A percentile compares a stretch with the other conserved stretches of the same genome.
Evolutionary conservation across 1,140 invertebrate species (phyloP).

Genomic region (Helicoverpa armigera): DNA sequence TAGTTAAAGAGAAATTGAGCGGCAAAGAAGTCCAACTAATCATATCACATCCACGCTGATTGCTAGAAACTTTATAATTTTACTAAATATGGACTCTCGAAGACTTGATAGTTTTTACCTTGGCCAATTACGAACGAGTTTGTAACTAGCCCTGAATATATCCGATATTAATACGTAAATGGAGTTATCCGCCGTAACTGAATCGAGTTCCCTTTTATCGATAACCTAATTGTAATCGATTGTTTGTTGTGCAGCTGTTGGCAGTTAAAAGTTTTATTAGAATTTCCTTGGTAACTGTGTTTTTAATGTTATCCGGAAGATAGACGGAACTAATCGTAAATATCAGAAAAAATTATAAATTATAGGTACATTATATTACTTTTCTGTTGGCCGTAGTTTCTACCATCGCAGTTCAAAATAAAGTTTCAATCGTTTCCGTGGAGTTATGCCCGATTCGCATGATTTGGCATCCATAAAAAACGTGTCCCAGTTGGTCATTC

Average conservation of each 20-base stretch:
- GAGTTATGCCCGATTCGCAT: too few relatives aligned
- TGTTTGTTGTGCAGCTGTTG: neutral
- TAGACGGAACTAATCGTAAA: too few relatives aligned
- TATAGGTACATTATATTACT: too few relatives aligned
- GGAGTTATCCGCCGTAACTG: slow-evolving; percentile 12
- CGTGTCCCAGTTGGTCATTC: too few relatives aligned
- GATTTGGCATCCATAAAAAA: too few relatives aligned
- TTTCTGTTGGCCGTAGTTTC: too few relatives aligned
- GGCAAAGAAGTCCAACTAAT: slow-evolving; percentile 29
- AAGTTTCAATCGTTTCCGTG: too few relatives aligned
- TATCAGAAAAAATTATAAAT: too few relatives aligned
- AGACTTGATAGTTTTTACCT: slow-evolving; percentile 1
- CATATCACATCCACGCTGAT: slow-evolving; percentile 10
- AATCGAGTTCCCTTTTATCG: neutral
- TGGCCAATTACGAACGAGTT: slow-evolving; percentile 34
- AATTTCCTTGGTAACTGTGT: too few relatives aligned
- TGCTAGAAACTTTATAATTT: slow-evolving; percentile 36
- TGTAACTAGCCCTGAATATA: slow-evolving; percentile 10
- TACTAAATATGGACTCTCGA: slow-evolving; percentile 16
- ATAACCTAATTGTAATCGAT: neutral
- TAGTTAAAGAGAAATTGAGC: slow-evolving; percentile 20
- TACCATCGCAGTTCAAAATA: too few relatives aligned
- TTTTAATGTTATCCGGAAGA: too few relatives aligned
- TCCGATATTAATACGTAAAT: neutral
- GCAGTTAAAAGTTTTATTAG: too few relatives aligned